Base-by-base conservation (phyloP, 2,888 invertebrate species). In the Melanotus villosus region DNA sequence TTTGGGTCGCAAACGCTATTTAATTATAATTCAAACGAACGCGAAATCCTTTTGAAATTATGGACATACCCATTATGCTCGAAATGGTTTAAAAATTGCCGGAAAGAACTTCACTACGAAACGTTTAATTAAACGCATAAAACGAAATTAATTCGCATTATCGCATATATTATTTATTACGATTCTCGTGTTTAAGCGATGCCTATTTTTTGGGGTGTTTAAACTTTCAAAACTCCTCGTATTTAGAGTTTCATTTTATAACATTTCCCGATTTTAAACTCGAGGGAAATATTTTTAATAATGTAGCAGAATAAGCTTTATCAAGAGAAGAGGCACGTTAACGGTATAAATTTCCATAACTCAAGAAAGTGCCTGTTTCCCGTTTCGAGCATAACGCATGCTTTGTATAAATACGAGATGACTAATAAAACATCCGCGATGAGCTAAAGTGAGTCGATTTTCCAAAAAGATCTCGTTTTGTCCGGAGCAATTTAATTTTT, bases 281-380 rank as follows among this genome's bases (percentile, higher is more conserved):
- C 62, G 14, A 36, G 50, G 36, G 50, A 62, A 50, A 62, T 50
- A 50, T 62, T 62, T 62, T 62, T 62, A 62, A 62, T 62, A 62
- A 62, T 50, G 34, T 50, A 62, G 62, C 62, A 50, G 62, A 59
- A 62, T 50, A 50, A 50, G 62, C 50, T 62, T 62, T 50, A 62
- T 50, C 47, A 62, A 62, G 62, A 50, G 62, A 62, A 50, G 59
- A 59, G 43, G 62, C 47, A 62, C 62, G 62, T 62, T 62, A 62
- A 62, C 62, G 47, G 62, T 62, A 62, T 62, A 62, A 62, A 62
- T 62, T 62, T 62, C 62, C 62, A 62, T 62, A 62, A 62, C 50
- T 62, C 62, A 36, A 30, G 62, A 47, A 62, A 62, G 62, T 62
- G 62, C 62, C 16, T 50, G 62, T 62, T 59, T 59, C 45, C 32